Conservation (phyloP, 2,888 invertebrate species). For the Dasysyrphus albostriatus region DNA sequence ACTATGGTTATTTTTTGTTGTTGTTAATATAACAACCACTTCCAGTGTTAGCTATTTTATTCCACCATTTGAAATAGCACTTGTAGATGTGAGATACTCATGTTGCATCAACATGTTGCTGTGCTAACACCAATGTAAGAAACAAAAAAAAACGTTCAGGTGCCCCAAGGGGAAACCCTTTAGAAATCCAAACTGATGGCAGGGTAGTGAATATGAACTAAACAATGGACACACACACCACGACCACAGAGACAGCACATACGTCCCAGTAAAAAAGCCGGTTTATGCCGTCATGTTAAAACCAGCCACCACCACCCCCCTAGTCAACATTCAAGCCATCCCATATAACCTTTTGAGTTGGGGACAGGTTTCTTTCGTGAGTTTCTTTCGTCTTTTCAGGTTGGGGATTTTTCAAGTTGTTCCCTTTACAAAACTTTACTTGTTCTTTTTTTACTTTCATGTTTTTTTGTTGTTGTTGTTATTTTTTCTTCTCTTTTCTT, state of each 20-base stretch:
- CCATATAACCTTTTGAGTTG: conserved; percentile 31
- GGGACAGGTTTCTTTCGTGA: conserved; percentile 59
- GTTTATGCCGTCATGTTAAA: conserved; percentile 72
- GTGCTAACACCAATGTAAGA: not conserved
- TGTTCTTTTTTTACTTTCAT: conserved; percentile 40
- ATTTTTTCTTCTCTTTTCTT: conserved; percentile 27
- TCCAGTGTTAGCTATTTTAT: not conserved
- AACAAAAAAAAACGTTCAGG: conserved; percentile 21
- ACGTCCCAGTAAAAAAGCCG: conserved; percentile 56
- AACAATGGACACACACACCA: conserved; percentile 26
- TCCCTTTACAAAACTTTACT: conserved; percentile 40
- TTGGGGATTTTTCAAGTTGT: conserved; percentile 67
- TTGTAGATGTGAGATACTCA: conserved; percentile 16
- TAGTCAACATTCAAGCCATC: not conserved
- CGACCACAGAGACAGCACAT: not conserved
- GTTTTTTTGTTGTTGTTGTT: conserved; percentile 6
- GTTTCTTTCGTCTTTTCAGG: conserved; percentile 51
- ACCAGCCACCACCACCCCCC: conserved; percentile 9
- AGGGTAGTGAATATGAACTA: conserved; percentile 42
- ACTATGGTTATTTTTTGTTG: conserved; percentile 22
- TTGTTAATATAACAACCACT: conserved; percentile 11
- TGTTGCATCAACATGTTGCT: conserved; percentile 40
- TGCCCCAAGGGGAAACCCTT: conserved; percentile 41
- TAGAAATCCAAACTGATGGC: conserved; percentile 18
- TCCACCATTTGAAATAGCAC: conserved; percentile 17